phyloP scores from a whole-genome alignment of 2,113 vertebrate genomes.

The Psilopsiagon aymara region DNA sequence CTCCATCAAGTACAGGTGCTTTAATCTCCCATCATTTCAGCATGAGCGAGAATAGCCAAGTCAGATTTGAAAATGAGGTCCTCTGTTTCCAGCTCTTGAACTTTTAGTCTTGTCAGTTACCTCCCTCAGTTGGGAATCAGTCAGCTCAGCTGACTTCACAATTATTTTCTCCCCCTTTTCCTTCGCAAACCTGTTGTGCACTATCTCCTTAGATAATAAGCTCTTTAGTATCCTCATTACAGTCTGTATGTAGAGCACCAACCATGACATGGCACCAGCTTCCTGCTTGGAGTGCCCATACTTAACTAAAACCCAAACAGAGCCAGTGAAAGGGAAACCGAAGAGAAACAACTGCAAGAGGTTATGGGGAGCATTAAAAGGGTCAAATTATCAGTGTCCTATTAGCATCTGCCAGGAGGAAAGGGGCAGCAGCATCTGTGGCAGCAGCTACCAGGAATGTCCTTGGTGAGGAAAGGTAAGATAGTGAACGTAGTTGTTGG shows the following conservation, averaged over 20 bases:
- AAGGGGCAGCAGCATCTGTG: not conserved
- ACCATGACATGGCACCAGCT: not conserved
- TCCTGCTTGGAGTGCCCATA: not conserved
- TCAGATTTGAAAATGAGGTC: not conserved
- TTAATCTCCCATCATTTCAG: not conserved
- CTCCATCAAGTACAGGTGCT: not conserved
- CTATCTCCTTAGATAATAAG: not conserved
- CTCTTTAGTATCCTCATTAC: not conserved
- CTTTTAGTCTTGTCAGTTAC: not conserved
- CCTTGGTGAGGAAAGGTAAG: not conserved
- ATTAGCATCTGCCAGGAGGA: not conserved
- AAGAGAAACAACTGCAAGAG: not conserved
- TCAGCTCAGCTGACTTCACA: not conserved
- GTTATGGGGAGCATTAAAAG: not conserved
- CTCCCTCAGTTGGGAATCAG: not conserved
- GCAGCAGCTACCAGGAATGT: not conserved
- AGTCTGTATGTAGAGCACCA: not conserved
- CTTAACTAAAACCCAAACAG: not conserved
- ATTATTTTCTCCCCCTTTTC: not conserved
- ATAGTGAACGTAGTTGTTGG: not conserved
- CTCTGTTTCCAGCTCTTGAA: not conserved
- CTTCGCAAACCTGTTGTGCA: not conserved
- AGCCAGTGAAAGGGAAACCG: not conserved
- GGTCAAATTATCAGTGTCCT: not conserved
- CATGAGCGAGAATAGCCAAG: not conserved